Evolutionary conservation across 2,888 invertebrate genomes (phyloP), one percentile per base, ranked within the genome.

Genomic region (Dorcus hopei): DNA sequence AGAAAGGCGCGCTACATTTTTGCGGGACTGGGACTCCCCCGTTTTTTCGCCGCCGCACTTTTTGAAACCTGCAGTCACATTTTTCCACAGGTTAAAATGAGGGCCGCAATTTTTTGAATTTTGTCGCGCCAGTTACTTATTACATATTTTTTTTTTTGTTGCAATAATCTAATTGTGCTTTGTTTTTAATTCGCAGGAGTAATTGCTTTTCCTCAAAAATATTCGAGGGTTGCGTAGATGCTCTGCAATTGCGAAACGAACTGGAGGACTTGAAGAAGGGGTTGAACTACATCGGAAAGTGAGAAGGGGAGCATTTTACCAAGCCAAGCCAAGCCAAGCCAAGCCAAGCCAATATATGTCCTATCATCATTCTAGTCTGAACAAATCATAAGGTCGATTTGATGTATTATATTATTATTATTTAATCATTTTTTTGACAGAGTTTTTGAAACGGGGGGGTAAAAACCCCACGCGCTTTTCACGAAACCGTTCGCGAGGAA

Each of bases 171-270:
- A 62, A 65, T 60, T 74, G 83, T 73, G 88, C 93, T 93, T 88
- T 87, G 89, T 82, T 87, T 91, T 83, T 93, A 38, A 9, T 41
- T 64, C 62, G 39, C 61, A 65, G 65, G 61, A 61, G 58, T 47
- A 54, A 62, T 48, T 65, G 93, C 86, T 93, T 93, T 83, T 91
- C 92, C 75, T 87, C 91, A 81, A 87, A 89, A 79, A 91, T 90
- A 86, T 93, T 93, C 88, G 91, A 91, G 79, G 91, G 90, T 80
- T 93, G 93, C 85, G 83, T 93, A 78, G 91, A 93, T 79, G 90
- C 90, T 75, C 86, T 93, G 71, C 88, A 90, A 77, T 86, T 93
- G 76, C 87, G 87, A 75, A 92, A 93, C 79, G 89, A 92, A 80
- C 84, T 90, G 79, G 88, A 88, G 42, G 54, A 11, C 48, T 54